Percentiles rank a stretch among this genome's conserved stretches.
phyloP scores from a whole-genome alignment of 2,113 vertebrate genomes.

The Istiophorus platypterus region DNA sequence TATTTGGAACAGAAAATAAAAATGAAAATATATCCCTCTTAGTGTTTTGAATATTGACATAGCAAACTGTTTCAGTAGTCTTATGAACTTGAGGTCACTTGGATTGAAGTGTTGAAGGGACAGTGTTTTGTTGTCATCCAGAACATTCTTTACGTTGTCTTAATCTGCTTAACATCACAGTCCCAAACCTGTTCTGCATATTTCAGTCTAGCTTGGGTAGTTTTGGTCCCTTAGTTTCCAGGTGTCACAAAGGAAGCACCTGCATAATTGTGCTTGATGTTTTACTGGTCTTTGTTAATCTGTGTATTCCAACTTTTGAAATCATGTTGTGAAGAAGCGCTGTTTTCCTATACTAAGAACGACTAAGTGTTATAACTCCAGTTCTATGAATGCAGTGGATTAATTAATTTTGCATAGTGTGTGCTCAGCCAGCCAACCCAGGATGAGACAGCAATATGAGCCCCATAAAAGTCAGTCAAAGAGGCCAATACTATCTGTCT shows the following conservation, averaged over 20 bases:
- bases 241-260: not conserved
- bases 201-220: not conserved
- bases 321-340: not conserved
- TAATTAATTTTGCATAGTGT: not conserved
- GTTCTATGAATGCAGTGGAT: not conserved
- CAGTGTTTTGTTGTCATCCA: slow-evolving; percentile 3
- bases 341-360: not conserved
- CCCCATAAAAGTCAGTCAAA: not conserved
- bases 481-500: too few relatives aligned
- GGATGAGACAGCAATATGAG: not conserved
- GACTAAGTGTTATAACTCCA: not conserved
- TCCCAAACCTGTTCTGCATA: slow-evolving; percentile 16
- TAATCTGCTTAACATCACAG: slow-evolving; percentile 21
- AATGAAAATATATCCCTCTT: slow-evolving; percentile 5
- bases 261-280: not conserved
- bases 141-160: not conserved
- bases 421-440: not conserved
- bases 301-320: not conserved
- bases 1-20: slow-evolving; percentile 7
- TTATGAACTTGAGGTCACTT: slow-evolving; percentile 3
- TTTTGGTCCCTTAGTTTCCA: not conserved
- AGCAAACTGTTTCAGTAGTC: not conserved
- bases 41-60: slow-evolving; percentile 9
- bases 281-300: not conserved
- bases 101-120: not conserved